Evolutionary conservation across 37 sponge, comb jelly and placozoan genomes (phyloP).

Genomic region (Ephydatia muelleri): DNA sequence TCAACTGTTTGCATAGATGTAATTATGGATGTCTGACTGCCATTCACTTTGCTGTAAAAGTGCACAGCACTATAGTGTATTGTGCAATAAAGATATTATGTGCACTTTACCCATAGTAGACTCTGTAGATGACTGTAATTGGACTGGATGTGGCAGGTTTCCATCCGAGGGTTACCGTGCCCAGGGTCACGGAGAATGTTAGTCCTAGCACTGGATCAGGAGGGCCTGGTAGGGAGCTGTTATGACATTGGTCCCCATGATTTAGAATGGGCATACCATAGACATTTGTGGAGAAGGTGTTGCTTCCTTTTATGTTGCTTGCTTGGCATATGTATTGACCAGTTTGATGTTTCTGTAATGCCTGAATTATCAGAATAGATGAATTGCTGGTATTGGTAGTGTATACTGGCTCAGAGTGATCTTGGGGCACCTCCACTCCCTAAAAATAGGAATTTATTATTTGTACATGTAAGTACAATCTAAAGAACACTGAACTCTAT

Average conservation of each 20-base stretch:
- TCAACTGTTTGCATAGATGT: neutral
- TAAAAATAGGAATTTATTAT: neutral
- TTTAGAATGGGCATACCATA: neutral
- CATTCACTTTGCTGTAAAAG: neutral
- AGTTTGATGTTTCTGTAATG: neutral
- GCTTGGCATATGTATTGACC: constrained; percentile 36
- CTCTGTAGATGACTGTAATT: neutral
- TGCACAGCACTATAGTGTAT: neutral
- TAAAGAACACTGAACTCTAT: too few species aligned
- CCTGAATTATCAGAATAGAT: neutral
- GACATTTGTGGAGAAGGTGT: neutral
- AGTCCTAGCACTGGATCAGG: neutral
- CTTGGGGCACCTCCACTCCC: neutral
- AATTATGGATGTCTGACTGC: neutral
- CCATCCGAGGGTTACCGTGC: neutral
- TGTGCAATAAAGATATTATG: neutral
- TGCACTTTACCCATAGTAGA: neutral
- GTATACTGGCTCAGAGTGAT: neutral
- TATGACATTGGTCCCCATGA: neutral
- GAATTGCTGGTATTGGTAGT: neutral
- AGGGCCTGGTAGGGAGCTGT: neutral
- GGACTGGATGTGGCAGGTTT: neutral
- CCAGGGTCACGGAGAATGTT: neutral
- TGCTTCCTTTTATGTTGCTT: neutral
- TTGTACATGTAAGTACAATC: neutral